phyloP scores from a whole-genome alignment of 2,797 vertebrate species.

The Pseudopleuronectes americanus region DNA sequence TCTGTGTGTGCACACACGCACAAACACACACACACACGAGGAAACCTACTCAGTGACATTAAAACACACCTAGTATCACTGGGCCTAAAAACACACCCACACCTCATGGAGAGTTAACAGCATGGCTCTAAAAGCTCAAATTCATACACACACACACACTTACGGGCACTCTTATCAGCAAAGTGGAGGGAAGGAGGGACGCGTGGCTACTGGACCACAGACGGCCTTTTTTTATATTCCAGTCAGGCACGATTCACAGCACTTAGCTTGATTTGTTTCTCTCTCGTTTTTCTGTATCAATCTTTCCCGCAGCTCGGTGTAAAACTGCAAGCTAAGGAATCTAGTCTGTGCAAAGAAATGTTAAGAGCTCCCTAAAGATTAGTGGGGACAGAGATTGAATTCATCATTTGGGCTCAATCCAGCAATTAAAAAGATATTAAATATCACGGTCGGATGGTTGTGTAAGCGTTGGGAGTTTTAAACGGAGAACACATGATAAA shows the following conservation, averaged over 20 bases:
- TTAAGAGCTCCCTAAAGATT: constrained; percentile 46
- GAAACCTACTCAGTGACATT: constrained; percentile 14
- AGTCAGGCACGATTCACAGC: constrained; percentile 71
- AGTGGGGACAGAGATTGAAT: constrained; percentile 23
- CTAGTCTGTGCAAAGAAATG: constrained; percentile 41
- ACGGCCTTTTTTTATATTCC: constrained; percentile 71
- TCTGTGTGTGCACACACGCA: constrained; percentile 24
- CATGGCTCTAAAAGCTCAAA: constrained; percentile 55
- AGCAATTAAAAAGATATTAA: constrained; percentile 39
- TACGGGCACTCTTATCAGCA: constrained; percentile 26
- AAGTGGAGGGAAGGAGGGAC: constrained; percentile 38
- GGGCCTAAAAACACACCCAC: constrained; percentile 63
- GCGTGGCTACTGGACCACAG: constrained; percentile 33
- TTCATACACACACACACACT: constrained; percentile 21
- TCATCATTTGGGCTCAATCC: constrained; percentile 40
- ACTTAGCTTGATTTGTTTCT: constrained; percentile 78
- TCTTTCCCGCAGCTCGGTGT: constrained; percentile 45
- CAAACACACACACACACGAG: constrained; percentile 12
- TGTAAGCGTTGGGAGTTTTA: constrained; percentile 5
- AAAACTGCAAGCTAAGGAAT: constrained; percentile 68
- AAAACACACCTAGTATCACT: constrained; percentile 58
- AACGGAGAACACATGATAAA: not conserved
- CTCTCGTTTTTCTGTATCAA: constrained; percentile 47
- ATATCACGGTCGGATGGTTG: constrained; percentile 15
- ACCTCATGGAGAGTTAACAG: constrained; percentile 48